Percentiles rank a stretch among this genome's conserved stretches.
phyloP scores from a whole-genome alignment of 2,113 vertebrate species.

The Charina bottae region DNA sequence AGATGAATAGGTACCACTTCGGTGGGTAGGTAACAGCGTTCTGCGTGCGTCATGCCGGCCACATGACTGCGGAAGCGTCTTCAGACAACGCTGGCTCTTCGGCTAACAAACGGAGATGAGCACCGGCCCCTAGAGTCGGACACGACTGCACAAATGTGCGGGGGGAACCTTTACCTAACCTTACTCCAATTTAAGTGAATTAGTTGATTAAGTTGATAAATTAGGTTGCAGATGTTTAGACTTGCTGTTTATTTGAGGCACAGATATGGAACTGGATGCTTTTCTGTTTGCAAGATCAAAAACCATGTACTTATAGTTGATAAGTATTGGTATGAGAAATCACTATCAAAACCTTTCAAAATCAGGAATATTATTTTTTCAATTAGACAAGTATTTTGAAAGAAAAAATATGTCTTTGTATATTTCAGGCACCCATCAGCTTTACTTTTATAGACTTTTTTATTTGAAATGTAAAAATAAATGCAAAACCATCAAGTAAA shows the following conservation, averaged over 20 bases:
- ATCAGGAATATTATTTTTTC: slow-evolving; percentile 47
- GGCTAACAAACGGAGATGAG: no score
- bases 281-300: slow-evolving; percentile 77
- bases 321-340: slow-evolving; percentile 64
- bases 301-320: slow-evolving; percentile 76
- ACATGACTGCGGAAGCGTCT: no score
- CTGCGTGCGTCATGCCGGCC: no score
- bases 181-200: neutral
- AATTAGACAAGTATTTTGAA: slow-evolving; percentile 63
- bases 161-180: no score
- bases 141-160: no score
- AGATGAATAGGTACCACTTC: no score
- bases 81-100: no score
- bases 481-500: slow-evolving; percentile 66
- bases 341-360: slow-evolving; percentile 64
- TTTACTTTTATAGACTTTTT: slow-evolving; percentile 51
- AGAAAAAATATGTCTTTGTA: slow-evolving; percentile 60
- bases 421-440: slow-evolving; percentile 68
- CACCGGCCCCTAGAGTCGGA: no score
- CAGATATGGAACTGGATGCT: slow-evolving; percentile 75
- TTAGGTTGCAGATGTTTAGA: neutral
- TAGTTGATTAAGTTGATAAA: neutral
- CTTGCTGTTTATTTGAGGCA: slow-evolving; percentile 57
- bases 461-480: slow-evolving; percentile 64
- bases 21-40: no score